These are phyloP conservation scores for Mythimna loreyi DNA, from an alignment of 2,888 invertebrate species.

Conservation along the genomic window DNA sequence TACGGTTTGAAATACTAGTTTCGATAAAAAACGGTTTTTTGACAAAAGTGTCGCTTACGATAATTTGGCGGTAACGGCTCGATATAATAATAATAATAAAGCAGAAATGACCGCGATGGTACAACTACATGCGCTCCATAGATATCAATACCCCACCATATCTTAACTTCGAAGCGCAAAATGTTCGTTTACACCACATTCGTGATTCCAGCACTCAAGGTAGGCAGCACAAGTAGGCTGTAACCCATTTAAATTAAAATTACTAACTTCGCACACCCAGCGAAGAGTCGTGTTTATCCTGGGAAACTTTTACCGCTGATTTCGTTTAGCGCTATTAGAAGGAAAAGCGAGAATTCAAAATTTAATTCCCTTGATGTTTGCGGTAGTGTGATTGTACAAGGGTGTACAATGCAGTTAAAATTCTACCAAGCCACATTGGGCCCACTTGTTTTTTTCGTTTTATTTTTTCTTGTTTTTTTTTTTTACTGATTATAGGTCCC, in stretches of 20 bases:
- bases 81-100: no score
- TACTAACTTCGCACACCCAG: constrained; percentile 56
- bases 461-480: no score
- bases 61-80: no score
- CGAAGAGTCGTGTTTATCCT: constrained; percentile 60
- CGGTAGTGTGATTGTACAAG: constrained; percentile 73
- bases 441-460: no score
- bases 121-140: constrained; percentile 11
- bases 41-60: no score
- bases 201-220: constrained; percentile 55
- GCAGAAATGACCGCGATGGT: no score
- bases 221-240: constrained; percentile 49
- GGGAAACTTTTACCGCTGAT: constrained; percentile 58
- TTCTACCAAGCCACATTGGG: constrained; percentile 58
- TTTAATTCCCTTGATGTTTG: constrained; percentile 72
- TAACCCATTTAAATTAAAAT: constrained; percentile 68
- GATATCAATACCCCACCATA: constrained; percentile 6
- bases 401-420: constrained; percentile 71
- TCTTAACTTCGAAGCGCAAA: constrained; percentile 44
- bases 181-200: constrained; percentile 56
- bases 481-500: no score
- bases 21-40: no score
- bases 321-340: constrained; percentile 66
- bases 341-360: constrained; percentile 68
- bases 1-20: no score